Conservation (phyloP, 1,140 invertebrate species). For the Trialeurodes vaporariorum region DNA sequence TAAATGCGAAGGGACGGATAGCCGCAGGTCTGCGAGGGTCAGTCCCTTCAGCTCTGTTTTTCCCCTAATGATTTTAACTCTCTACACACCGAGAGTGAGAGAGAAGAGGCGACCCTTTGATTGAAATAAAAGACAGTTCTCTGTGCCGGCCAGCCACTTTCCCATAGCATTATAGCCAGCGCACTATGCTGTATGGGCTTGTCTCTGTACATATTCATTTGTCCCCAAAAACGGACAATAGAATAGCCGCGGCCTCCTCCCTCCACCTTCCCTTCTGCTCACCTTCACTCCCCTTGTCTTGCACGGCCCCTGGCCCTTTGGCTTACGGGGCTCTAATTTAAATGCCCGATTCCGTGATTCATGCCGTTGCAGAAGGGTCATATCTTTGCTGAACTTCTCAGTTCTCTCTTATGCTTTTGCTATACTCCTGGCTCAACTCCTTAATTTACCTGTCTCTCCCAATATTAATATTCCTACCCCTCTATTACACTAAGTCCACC, state of each 20-base stretch:
- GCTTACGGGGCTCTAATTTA: background rate
- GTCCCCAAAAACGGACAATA: background rate
- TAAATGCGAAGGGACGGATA: background rate
- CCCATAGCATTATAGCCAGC: no score
- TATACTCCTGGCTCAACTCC: background rate
- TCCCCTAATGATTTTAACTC: background rate
- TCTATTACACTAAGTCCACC: background rate
- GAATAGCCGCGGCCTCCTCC: background rate
- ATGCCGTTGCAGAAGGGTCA: background rate
- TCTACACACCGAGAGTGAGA: no score
- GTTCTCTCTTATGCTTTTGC: background rate
- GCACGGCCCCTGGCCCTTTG: no score
- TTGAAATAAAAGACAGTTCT: no score
- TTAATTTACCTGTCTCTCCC: background rate
- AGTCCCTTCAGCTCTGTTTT: background rate
- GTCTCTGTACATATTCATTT: background rate
- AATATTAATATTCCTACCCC: background rate
- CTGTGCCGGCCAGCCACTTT: background rate
- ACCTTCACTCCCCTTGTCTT: background rate
- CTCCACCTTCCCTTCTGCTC: background rate
- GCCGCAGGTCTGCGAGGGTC: background rate
- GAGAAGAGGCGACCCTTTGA: background rate
- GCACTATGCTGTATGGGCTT: background rate
- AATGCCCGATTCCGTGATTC: background rate
- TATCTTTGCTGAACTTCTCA: no score